phyloP scores from a whole-genome alignment of 2,113 vertebrate species.

The Malurus elegans region DNA sequence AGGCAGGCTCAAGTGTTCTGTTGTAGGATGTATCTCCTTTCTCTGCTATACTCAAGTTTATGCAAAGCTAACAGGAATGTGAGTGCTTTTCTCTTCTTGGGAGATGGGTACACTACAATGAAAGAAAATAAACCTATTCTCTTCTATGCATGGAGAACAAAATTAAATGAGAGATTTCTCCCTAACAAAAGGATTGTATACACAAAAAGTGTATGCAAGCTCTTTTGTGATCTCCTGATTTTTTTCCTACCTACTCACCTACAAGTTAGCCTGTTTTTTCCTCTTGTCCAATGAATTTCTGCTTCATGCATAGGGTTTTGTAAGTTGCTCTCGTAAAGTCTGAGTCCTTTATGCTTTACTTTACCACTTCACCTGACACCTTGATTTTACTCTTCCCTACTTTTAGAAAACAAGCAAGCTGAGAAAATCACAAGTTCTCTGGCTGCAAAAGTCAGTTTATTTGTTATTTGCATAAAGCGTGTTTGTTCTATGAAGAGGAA shows the following conservation, averaged over 20 bases:
- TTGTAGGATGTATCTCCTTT: background rate
- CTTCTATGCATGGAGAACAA: background rate
- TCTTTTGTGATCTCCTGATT: background rate
- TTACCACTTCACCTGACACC: background rate
- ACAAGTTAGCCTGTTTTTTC: background rate
- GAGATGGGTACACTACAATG: background rate
- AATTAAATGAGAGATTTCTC: background rate
- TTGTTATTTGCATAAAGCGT: background rate
- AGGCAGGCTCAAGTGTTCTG: background rate
- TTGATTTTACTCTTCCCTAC: background rate
- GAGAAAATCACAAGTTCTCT: background rate
- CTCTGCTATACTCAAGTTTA: background rate
- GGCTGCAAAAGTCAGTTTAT: background rate
- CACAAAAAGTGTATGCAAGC: background rate
- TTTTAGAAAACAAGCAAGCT: background rate
- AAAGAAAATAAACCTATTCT: background rate
- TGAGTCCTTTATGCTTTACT: background rate
- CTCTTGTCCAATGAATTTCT: background rate
- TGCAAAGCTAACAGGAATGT: background rate
- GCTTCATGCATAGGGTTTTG: background rate
- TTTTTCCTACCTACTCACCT: background rate
- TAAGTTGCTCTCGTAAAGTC: background rate
- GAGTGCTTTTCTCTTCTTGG: background rate
- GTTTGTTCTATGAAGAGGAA: background rate
- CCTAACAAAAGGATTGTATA: too few relatives aligned